These are phyloP conservation scores for Oenanthe melanoleuca DNA, from an alignment of 2,113 vertebrate genomes.

Conservation along the genomic window DNA sequence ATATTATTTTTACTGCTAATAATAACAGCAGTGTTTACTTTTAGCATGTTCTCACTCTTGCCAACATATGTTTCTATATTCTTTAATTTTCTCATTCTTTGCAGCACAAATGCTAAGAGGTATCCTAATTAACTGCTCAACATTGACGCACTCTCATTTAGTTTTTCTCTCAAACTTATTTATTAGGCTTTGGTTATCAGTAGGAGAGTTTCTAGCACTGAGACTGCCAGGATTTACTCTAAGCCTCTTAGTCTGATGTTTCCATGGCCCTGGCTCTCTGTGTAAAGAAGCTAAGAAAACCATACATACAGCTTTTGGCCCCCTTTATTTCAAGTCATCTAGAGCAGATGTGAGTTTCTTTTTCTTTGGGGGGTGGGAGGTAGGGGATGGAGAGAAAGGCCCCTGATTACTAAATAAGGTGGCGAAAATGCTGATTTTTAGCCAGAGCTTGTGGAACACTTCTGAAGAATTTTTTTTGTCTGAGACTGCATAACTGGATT, in stretches of 20 bases:
- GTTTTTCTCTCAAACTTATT: slow-evolving; percentile 64
- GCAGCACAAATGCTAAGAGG: background rate
- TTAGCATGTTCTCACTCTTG: background rate
- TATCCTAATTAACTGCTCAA: slow-evolving; percentile 38
- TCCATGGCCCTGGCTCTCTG: background rate
- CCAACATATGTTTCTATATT: background rate
- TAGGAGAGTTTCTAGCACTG: slow-evolving; percentile 37
- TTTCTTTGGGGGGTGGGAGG: fast-evolving
- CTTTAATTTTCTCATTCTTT: slow-evolving; percentile 32
- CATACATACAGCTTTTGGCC: background rate
- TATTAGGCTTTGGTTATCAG: slow-evolving; percentile 60
- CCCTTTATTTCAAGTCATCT: slow-evolving; percentile 42
- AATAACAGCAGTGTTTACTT: slow-evolving; percentile 11
- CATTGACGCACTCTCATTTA: slow-evolving; percentile 31
- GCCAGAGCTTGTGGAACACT: background rate
- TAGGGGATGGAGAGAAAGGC: background rate
- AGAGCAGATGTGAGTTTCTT: background rate
- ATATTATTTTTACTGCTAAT: slow-evolving; percentile 56
- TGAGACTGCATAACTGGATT: background rate
- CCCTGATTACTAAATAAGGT: background rate
- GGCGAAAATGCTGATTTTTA: background rate
- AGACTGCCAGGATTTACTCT: slow-evolving; percentile 65
- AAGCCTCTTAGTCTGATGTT: slow-evolving; percentile 54
- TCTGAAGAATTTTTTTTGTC: background rate
- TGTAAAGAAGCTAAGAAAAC: background rate